phyloP scores from a whole-genome alignment of 2,113 vertebrate genomes.

The Phaethon lepturus region DNA sequence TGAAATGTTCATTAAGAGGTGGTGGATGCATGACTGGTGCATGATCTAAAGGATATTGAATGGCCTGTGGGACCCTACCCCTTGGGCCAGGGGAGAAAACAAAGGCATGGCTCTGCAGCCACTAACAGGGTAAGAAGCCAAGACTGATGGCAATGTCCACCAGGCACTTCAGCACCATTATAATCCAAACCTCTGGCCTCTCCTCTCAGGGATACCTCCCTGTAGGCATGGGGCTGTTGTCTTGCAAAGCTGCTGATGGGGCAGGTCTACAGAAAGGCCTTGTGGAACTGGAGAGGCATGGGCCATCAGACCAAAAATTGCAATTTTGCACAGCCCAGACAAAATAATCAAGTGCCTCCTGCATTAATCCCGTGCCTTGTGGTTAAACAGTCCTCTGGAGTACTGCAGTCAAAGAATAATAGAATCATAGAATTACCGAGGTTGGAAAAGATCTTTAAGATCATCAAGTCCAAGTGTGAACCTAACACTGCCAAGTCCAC shows the following conservation, averaged over 20 bases:
- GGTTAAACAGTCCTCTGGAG: background rate
- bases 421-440: too few species aligned
- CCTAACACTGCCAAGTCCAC: too few species aligned
- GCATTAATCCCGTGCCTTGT: too few species aligned
- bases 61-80: fast-evolving
- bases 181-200: background rate
- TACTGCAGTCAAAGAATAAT: background rate
- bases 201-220: background rate
- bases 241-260: background rate
- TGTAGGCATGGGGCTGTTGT: fast-evolving
- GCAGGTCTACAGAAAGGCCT: background rate
- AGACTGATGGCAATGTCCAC: background rate
- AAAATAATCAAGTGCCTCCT: background rate
- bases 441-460: too few species aligned
- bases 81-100: background rate
- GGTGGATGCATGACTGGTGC: background rate
- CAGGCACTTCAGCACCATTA: background rate
- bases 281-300: fast-evolving
- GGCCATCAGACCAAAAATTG: background rate
- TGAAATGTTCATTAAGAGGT: background rate
- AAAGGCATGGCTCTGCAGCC: background rate
- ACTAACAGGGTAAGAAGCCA: background rate
- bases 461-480: too few species aligned
- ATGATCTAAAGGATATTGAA: background rate
- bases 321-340: background rate